These are phyloP conservation scores for Dromococcyx pavoninus DNA, from an alignment of 2,797 vertebrate species.

Conservation along the genomic window DNA sequence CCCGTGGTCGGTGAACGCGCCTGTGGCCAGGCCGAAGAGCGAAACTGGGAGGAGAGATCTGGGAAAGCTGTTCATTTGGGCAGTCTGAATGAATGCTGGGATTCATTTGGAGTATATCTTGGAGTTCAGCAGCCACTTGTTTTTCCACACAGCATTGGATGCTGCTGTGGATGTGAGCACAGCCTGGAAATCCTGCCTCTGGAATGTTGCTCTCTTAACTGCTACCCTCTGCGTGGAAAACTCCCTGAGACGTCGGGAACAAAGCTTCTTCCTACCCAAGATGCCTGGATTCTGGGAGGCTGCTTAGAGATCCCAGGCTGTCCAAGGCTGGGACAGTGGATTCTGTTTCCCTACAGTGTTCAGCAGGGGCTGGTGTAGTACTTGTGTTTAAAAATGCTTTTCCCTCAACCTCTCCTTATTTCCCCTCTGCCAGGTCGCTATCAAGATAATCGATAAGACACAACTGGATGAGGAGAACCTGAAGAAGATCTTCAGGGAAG, in stretches of 20 bases:
- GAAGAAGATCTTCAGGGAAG: slow-evolving; percentile 99
- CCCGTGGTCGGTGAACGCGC: no score
- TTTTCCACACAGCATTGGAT: no score
- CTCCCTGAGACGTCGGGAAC: accelerated
- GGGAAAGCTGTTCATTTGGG: no score
- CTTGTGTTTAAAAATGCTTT: not conserved
- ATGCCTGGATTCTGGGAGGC: not conserved
- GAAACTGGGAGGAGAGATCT: no score
- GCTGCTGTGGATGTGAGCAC: no score
- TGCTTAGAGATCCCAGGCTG: not conserved
- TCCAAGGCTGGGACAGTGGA: not conserved
- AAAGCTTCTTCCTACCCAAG: not conserved
- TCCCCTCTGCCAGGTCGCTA: slow-evolving; percentile 85
- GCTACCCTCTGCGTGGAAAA: not conserved
- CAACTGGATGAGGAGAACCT: slow-evolving; percentile 98
- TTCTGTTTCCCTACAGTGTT: accelerated
- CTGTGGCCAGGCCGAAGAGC: no score
- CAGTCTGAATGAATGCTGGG: no score
- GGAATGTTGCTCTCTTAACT: not conserved
- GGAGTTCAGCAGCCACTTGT: no score
- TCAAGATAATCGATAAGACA: slow-evolving; percentile 98
- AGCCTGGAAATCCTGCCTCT: no score
- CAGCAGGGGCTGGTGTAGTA: accelerated
- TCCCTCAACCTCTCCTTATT: not conserved
- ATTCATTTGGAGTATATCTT: no score